Evolutionary conservation across 2,797 vertebrate genomes (phyloP).

Genomic region (Ibycter americanus): DNA sequence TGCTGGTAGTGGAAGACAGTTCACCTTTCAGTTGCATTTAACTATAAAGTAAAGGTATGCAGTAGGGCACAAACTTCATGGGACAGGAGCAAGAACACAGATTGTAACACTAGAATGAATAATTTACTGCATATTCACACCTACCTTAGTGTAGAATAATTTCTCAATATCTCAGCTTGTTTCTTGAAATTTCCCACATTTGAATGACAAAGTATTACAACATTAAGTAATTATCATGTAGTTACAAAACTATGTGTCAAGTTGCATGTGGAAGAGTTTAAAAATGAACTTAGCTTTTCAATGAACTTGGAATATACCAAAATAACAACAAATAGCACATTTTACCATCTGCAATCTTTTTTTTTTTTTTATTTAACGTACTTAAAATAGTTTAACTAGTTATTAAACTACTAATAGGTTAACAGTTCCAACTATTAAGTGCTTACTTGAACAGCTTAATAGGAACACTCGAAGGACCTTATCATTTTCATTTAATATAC

Average conservation of each 20-base stretch:
- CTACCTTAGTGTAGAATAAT: not conserved
- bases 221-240: not conserved
- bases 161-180: not conserved
- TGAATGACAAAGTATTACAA: not conserved
- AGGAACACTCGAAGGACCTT: not conserved
- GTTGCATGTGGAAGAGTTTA: not conserved
- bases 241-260: not conserved
- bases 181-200: not conserved
- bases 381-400: not conserved
- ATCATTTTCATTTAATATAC: not conserved
- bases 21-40: not conserved
- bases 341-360: not conserved
- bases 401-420: not conserved
- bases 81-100: not conserved
- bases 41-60: not conserved
- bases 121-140: not conserved
- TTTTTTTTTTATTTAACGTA: not conserved
- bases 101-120: not conserved
- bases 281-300: not conserved
- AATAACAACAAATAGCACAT: not conserved
- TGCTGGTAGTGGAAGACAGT: not conserved
- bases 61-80: fast-evolving
- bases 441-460: not conserved
- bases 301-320: not conserved
- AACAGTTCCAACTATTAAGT: not conserved